Percentiles rank a stretch among this genome's conserved stretches.
phyloP scores from a whole-genome alignment of 1,140 invertebrate genomes.

The Procambarus clarkii region DNA sequence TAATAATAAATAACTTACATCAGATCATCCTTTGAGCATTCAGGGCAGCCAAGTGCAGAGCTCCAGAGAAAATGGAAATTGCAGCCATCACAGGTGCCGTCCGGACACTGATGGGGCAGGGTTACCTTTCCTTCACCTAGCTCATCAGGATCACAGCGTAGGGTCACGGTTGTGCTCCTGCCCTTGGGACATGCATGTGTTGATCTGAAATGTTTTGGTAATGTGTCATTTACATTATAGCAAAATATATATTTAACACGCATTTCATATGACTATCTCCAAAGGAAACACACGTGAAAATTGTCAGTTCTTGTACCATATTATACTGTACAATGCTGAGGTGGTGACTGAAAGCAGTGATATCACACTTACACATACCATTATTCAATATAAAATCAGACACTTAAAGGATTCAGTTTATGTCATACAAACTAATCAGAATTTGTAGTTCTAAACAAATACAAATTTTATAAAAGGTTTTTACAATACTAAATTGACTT shows the following conservation, averaged over 20 bases:
- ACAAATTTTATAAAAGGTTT: too few species aligned
- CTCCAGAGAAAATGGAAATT: slow-evolving; percentile 81
- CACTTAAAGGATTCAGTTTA: too few species aligned
- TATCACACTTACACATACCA: too few species aligned
- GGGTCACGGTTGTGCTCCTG: slow-evolving; percentile 78
- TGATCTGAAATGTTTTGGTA: slow-evolving; percentile 73
- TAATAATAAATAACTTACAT: slow-evolving; percentile 73
- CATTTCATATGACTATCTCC: too few species aligned
- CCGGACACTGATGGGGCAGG: slow-evolving; percentile 79
- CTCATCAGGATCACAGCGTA: slow-evolving; percentile 76
- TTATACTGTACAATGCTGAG: too few species aligned
- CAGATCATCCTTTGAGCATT: slow-evolving; percentile 78
- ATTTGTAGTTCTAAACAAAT: too few species aligned
- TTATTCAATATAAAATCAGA: too few species aligned
- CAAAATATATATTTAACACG: not conserved
- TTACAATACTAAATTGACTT: too few species aligned
- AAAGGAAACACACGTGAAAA: too few species aligned
- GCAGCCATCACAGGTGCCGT: slow-evolving; percentile 83
- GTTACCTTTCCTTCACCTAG: slow-evolving; percentile 75
- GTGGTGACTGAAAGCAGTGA: too few species aligned
- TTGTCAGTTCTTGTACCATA: too few species aligned
- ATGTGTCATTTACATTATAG: not conserved
- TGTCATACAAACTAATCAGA: too few species aligned
- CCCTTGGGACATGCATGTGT: slow-evolving; percentile 79
- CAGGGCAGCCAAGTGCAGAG: slow-evolving; percentile 78